Evolutionary conservation across 2,113 vertebrate species (phyloP), one percentile per base, ranked within the genome.

Genomic region (Psammodynastes pulverulentus): DNA sequence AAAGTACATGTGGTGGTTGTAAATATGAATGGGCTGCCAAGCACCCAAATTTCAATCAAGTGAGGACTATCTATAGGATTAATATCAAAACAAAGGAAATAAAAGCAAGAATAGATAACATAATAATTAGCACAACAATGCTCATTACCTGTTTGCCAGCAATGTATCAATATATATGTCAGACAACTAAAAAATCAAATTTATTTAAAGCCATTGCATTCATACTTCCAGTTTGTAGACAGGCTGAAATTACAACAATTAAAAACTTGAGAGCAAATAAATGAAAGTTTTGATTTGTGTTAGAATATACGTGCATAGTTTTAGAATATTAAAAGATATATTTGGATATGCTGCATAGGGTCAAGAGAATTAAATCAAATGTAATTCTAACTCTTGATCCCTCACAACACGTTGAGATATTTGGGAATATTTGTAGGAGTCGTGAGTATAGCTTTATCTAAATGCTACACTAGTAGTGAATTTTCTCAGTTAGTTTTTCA

Each of bases 181-280:
- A 43, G 13, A 56, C 15, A 87, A 34, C 5, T 84, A 87, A 48
- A 91, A 92, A 43, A 21, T 23, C n/a, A 23, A 9, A 93, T 93
- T 91, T 92, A 48, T 72, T 0, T 1, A 84, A 46, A 87, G 45
- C 87, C 90, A 53, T 91, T 79, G 4, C 34, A 43, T 94, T 54
- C 10, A 6, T 17, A n/a, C 85, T 49, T 51, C 13, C 26, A 49
- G 46, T 29, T n/a, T 19, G 34, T 79, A 43, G 72, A 21, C 2
- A 90, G 92, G 89, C 88, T 85, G 92, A 0, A 87, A 84, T 84
- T 58, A 54, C 17, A 67, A 79, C 0, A 8, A 54, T 21, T 5
- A 46, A 46, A 53, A 52, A 45, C 21, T 23, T 21, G 34, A 92
- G 24, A 93, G 51, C 39, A 94, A 95, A 13, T 91, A 89, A 56